A percentile compares a stretch with the other conserved stretches of the same genome.
Conservation (phyloP, 1,140 invertebrate species). For the Dendroctonus valens region DNA sequence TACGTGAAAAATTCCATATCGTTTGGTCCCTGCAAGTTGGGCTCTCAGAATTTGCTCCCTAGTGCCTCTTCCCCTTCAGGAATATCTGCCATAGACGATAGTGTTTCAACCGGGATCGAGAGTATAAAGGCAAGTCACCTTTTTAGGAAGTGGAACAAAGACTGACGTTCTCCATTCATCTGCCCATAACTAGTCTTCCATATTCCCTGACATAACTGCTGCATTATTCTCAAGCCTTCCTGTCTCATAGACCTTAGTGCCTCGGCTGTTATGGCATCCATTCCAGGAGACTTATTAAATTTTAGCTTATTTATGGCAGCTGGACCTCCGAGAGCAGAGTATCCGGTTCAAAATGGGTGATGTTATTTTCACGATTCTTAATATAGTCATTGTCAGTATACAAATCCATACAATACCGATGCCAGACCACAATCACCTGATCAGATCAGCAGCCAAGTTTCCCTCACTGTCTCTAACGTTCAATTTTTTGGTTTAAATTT, state of each 20-base stretch:
- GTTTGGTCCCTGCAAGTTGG: too few species aligned
- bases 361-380: neutral
- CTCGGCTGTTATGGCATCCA: too few species aligned
- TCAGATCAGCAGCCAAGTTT: too few species aligned
- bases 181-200: too few species aligned
- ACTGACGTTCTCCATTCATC: neutral
- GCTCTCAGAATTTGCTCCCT: too few species aligned
- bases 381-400: too few species aligned
- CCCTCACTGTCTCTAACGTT: too few species aligned
- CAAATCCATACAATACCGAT: too few species aligned
- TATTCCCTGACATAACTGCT: neutral
- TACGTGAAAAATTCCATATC: too few species aligned
- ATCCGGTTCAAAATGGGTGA: neutral
- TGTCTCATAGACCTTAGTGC: neutral
- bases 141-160: neutral
- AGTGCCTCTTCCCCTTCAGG: neutral
- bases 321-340: neutral
- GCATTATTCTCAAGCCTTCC: neutral
- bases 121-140: neutral
- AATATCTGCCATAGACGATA: neutral
- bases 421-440: too few species aligned
- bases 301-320: constrained; percentile 3
- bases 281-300: neutral
- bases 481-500: too few species aligned
- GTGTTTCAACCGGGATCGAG: neutral